A percentile compares a stretch with the other conserved stretches of the same genome.
Conservation (phyloP, 2,888 invertebrate species). For the Oithona nana region DNA sequence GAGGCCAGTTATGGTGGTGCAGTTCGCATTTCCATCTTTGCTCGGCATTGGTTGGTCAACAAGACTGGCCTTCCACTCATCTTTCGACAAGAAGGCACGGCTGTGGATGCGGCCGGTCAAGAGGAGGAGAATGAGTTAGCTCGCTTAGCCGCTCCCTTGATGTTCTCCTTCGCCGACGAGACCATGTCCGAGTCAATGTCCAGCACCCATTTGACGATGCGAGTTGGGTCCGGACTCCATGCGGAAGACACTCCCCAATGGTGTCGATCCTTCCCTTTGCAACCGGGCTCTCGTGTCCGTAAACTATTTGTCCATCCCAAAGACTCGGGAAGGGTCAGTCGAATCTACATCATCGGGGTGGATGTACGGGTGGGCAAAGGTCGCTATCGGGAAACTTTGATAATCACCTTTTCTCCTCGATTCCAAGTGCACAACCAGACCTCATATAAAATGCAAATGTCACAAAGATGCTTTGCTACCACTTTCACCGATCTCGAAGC, state of each 20-base stretch:
- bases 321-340: constrained; percentile 41
- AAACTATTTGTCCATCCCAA: constrained; percentile 39
- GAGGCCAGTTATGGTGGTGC: constrained; percentile 39
- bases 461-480: constrained; percentile 64
- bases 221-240: constrained; percentile 51
- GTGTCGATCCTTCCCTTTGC: constrained; percentile 41
- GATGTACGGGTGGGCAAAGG: constrained; percentile 71
- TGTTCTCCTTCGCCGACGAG: constrained; percentile 59
- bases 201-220: constrained; percentile 40
- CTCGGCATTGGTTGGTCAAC: constrained; percentile 88
- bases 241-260: constrained; percentile 36
- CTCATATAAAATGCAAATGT: constrained; percentile 52
- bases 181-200: constrained; percentile 76
- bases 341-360: constrained; percentile 68
- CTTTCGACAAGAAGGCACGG: constrained; percentile 54
- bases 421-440: constrained; percentile 83
- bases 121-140: constrained; percentile 86
- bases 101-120: constrained; percentile 48
- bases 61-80: constrained; percentile 87
- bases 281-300: constrained; percentile 48
- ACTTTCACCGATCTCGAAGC: constrained; percentile 47
- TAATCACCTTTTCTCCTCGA: constrained; percentile 77
- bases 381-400: constrained; percentile 68
- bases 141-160: constrained; percentile 69
- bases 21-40: constrained; percentile 50